Conservation (phyloP, 1,140 invertebrate genomes). For the Sminthurinus signatus region DNA sequence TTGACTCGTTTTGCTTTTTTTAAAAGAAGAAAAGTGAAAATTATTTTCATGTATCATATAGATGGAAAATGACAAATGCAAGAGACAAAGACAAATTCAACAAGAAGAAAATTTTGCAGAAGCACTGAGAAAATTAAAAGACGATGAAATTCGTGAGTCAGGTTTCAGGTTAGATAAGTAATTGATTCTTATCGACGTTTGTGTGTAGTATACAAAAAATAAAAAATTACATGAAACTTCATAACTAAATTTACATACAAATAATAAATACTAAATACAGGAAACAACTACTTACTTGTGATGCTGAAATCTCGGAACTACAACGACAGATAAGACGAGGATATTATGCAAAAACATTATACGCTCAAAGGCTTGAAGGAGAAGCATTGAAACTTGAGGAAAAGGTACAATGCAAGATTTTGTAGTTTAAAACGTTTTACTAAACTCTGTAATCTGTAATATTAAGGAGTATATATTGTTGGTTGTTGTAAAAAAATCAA, state of each 20-base stretch:
- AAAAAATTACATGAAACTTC: no score
- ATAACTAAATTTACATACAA: no score
- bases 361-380: constrained; percentile 37
- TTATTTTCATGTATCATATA: no score
- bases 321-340: constrained; percentile 31
- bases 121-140: constrained; percentile 26
- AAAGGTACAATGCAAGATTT: constrained; percentile 19
- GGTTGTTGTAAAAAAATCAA: no score
- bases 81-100: constrained; percentile 17
- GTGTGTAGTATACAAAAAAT: no score
- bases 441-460: background rate
- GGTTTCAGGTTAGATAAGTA: constrained; percentile 27
- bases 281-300: constrained; percentile 34
- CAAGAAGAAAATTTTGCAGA: constrained; percentile 32
- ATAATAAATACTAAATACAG: constrained; percentile 12
- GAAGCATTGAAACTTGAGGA: constrained; percentile 35
- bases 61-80: constrained; percentile 29
- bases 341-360: constrained; percentile 39
- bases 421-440: no score
- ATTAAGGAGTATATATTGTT: background rate
- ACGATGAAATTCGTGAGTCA: constrained; percentile 33
- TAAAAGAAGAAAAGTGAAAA: no score
- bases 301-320: constrained; percentile 36
- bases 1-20: background rate
- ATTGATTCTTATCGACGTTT: constrained; percentile 4